phyloP scores from a whole-genome alignment of 2,888 invertebrate species.

The Catocala fraxini region DNA sequence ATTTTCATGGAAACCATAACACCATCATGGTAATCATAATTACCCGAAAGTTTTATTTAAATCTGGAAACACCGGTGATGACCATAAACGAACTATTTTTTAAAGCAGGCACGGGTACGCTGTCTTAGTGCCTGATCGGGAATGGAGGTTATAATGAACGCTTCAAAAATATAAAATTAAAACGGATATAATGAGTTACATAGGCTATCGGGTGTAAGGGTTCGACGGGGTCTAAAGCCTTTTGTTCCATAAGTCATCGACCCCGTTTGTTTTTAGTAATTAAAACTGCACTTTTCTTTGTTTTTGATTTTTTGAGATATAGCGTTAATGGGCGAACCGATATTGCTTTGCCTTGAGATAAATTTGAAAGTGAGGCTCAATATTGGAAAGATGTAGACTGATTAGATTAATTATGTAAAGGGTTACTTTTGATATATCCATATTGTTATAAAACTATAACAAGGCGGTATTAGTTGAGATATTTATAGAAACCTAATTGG shows the following conservation, averaged over 20 bases:
- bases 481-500: too few species aligned
- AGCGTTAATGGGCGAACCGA: constrained; percentile 34
- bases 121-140: constrained; percentile 66
- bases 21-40: not conserved
- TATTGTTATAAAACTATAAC: too few species aligned
- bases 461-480: too few species aligned
- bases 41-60: too few species aligned
- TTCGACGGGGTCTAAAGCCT: constrained; percentile 68
- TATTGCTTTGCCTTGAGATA: too few species aligned
- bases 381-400: too few species aligned
- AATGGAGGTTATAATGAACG: constrained; percentile 78
- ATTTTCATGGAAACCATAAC: not conserved
- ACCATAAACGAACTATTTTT: constrained; percentile 54
- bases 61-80: constrained; percentile 43
- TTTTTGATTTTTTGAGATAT: constrained; percentile 36
- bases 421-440: too few species aligned
- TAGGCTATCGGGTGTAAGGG: constrained; percentile 66
- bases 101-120: constrained; percentile 65
- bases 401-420: too few species aligned
- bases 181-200: constrained; percentile 80
- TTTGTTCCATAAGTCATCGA: constrained; percentile 73
- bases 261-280: constrained; percentile 66
- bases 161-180: constrained; percentile 80
- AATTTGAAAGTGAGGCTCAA: too few species aligned
- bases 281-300: constrained; percentile 68